Evolutionary conservation across 1,140 invertebrate genomes (phyloP), one percentile per base, ranked within the genome.

Genomic region (Lysiphlebus fabarum): DNA sequence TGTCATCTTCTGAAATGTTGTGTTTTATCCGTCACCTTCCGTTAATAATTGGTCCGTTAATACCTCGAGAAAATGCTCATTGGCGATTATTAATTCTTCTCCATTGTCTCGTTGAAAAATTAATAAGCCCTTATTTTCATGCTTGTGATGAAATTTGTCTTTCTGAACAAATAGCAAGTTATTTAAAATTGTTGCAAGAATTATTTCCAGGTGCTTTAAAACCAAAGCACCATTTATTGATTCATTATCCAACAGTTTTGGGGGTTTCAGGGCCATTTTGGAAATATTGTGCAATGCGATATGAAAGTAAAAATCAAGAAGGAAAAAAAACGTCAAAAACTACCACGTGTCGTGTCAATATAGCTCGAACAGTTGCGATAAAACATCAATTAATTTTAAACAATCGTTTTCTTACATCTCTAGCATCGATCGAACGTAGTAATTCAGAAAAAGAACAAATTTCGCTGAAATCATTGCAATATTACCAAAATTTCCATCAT

Each of bases 1-100:
- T 61, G 43, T 66, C 67, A 41, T 49, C 67, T 14, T 45, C 66
- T 45, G 65, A 70, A 65, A 69, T 69, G 64, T 51, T 60, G 14
- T 59, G 49, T 45, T 61, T 70, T 40, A 61, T 67, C 34, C 59
- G 55, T 41, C 53, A 67, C 63, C 69, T 70, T n/a, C 43, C 58
- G 10, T 54, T 70, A 36, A 58, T 67, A 33, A 51, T 70, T 12
- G 67, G 63, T 44, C 49, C 69, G 59, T 53, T 63, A 44, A 44
- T 68, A 47, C 56, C 51, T 11, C 55, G 50, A 56, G 17, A 48
- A 42, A 40, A 65, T 61, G 43, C 49, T 9, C 26, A 56, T 11
- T 69, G 67, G 67, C 36, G 56, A 9, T 62, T 62, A 58, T 62
- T 62, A 42, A 38, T 66, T 45, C 42, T 48, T 11, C 44, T 67